These are phyloP conservation scores for Ptychodera flava DNA, from an alignment of 35 echinoderm and acorn worm species.

Conservation along the genomic window DNA sequence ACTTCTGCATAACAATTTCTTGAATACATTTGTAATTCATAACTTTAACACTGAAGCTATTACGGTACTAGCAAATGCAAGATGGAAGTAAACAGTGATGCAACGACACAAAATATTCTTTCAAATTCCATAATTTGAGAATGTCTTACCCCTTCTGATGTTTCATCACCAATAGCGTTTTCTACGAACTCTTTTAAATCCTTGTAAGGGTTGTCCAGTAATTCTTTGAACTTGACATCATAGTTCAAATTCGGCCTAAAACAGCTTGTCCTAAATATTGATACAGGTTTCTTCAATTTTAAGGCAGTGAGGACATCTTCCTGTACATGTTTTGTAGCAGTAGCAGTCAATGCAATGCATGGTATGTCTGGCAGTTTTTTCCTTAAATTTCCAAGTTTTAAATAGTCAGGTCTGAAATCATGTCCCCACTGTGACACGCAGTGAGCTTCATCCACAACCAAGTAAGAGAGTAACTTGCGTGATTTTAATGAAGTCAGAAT, in stretches of 20 bases:
- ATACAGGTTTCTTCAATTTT: conserved; percentile 43
- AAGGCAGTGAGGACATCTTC: conserved; percentile 61
- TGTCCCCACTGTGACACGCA: conserved; percentile 99
- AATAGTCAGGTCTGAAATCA: conserved; percentile 89
- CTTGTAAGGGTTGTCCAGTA: conserved; percentile 59
- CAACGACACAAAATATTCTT: too few relatives aligned
- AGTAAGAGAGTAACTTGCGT: conserved; percentile 48
- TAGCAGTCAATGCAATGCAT: conserved; percentile 88
- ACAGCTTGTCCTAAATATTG: conserved; percentile 68
- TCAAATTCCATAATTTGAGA: too few relatives aligned
- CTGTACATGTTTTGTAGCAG: conserved; percentile 65
- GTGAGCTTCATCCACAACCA: conserved; percentile 95
- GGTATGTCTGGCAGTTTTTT: conserved; percentile 51
- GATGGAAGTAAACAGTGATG: too few relatives aligned
- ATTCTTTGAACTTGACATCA: conserved; percentile 84
- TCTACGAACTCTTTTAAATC: conserved; percentile 80
- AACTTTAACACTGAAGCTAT: too few relatives aligned
- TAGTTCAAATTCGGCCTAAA: conserved; percentile 86
- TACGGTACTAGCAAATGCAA: too few relatives aligned
- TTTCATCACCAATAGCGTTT: conserved; percentile 42
- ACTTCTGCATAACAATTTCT: too few relatives aligned
- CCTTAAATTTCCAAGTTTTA: conserved; percentile 74
- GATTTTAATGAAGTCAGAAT: conserved; percentile 3
- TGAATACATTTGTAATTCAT: too few relatives aligned
- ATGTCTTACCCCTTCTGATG: conserved; percentile 35